A percentile compares a stretch with the other conserved stretches of the same genome.
phyloP scores from a whole-genome alignment of 1,140 invertebrate genomes.

The Heliconius nattereri region DNA sequence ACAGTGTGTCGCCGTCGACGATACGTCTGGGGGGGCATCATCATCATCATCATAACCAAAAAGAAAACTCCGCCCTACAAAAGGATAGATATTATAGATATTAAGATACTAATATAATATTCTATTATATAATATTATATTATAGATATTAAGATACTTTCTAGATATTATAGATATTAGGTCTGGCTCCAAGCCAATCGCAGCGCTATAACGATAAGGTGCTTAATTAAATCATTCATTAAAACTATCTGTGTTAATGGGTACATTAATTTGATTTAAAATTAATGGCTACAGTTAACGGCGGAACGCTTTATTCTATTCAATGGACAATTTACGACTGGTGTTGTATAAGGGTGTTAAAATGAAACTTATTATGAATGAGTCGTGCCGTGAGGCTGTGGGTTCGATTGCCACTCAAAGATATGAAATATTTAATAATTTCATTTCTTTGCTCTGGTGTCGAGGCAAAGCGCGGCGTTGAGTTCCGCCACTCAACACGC shows the following conservation, averaged over 20 bases:
- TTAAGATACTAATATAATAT: no score
- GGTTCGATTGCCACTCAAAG: no score
- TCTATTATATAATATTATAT: no score
- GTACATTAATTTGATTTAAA: slow-evolving; percentile 18
- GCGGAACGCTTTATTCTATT: background rate
- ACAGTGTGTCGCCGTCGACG: no score
- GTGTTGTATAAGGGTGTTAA: background rate
- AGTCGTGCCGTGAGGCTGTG: no score
- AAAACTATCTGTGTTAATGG: slow-evolving; percentile 23
- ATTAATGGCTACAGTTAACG: background rate
- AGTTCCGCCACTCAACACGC: no score
- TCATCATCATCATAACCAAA: no score
- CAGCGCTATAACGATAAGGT: background rate
- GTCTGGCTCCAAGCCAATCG: slow-evolving; percentile 20
- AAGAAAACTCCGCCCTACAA: background rate
- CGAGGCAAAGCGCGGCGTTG: no score
- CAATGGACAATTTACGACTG: background rate
- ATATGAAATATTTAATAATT: no score
- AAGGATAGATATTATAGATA: background rate
- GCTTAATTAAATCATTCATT: slow-evolving; percentile 19
- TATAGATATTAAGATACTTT: no score
- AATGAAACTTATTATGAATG: background rate
- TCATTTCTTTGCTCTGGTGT: no score
- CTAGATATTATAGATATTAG: slow-evolving; percentile 17
- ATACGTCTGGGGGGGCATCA: no score